Conservation (phyloP, 2,888 invertebrate species). For the Xanthia togata region DNA sequence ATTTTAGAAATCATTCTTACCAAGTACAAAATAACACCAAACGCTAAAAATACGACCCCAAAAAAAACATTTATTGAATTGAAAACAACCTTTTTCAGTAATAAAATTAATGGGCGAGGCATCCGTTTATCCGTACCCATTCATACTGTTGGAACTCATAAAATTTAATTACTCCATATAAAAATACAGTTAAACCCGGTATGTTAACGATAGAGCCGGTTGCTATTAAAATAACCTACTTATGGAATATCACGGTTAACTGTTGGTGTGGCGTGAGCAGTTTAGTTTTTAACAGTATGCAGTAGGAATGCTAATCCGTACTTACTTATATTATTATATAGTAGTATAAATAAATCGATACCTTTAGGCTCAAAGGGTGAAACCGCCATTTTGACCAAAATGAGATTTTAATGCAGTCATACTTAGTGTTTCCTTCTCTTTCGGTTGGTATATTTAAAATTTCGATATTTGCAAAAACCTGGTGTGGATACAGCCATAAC, state of each 20-base stretch:
- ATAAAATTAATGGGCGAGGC: slow-evolving; percentile 60
- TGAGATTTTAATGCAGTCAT: too few species aligned
- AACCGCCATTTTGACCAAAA: too few species aligned
- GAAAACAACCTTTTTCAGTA: slow-evolving; percentile 51
- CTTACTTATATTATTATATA: too few species aligned
- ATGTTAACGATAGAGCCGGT: slow-evolving; percentile 44
- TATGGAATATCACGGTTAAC: slow-evolving; percentile 19
- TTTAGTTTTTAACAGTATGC: not conserved
- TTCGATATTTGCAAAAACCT: too few species aligned
- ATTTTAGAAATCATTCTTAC: not conserved
- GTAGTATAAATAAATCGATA: too few species aligned
- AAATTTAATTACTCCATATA: slow-evolving; percentile 66
- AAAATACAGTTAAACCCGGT: slow-evolving; percentile 58
- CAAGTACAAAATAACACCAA: slow-evolving; percentile 2
- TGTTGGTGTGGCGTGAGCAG: slow-evolving; percentile 2
- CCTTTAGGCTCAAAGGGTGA: too few species aligned
- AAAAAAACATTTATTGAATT: slow-evolving; percentile 48
- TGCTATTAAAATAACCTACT: slow-evolving; percentile 47
- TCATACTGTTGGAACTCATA: slow-evolving; percentile 53
- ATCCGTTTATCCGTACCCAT: slow-evolving; percentile 48
- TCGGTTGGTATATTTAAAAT: too few species aligned
- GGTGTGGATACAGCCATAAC: too few species aligned
- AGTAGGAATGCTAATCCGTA: not conserved
- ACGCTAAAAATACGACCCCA: not conserved
- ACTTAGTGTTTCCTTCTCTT: too few species aligned